phyloP scores from a whole-genome alignment of 1,140 invertebrate genomes.

The Aphidius gifuensis region DNA sequence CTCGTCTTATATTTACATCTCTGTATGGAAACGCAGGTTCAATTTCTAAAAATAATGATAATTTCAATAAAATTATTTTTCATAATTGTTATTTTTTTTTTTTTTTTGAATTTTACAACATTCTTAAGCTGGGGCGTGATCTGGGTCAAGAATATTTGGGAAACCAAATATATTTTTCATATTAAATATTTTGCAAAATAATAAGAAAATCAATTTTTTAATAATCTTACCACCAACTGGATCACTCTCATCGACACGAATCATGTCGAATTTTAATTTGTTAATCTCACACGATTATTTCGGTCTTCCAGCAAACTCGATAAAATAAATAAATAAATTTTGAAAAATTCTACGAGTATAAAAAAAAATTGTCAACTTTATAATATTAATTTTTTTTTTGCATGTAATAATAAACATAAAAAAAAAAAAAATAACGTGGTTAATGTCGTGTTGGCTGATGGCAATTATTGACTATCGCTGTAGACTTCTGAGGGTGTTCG shows the following conservation, averaged over 20 bases:
- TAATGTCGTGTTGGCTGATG: conserved; percentile 36
- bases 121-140: no score
- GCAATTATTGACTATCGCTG: conserved; percentile 49
- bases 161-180: background rate
- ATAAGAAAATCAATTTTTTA: background rate
- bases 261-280: conserved; percentile 57
- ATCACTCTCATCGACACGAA: conserved; percentile 81
- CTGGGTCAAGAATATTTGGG: background rate
- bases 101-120: background rate
- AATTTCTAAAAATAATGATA: conserved; percentile 64
- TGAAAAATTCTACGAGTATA: background rate
- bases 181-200: background rate
- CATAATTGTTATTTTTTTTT: background rate
- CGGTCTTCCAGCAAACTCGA: background rate
- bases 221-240: conserved; percentile 76
- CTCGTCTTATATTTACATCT: conserved; percentile 74
- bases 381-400: background rate
- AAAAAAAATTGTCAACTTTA: background rate
- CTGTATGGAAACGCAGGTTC: conserved; percentile 79
- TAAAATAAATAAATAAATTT: conserved; percentile 1
- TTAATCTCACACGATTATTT: background rate
- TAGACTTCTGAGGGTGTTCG: conserved; percentile 21
- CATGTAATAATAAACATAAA: background rate
- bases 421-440: conserved; percentile 18
- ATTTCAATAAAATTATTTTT: background rate